Conservation (phyloP, 2,888 invertebrate species). For the Uloborus plumipes region DNA sequence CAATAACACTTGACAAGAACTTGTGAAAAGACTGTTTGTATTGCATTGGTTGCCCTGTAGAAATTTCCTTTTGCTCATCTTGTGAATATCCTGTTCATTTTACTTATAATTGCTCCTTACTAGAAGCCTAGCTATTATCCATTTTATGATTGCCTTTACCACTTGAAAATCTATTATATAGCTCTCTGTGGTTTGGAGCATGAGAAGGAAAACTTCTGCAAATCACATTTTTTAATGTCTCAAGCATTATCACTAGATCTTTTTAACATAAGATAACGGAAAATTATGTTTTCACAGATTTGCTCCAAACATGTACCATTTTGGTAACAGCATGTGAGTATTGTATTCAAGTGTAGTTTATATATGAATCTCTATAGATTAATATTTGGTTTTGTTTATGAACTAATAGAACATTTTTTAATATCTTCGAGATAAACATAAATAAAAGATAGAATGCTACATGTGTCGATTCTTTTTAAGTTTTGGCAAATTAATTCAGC, state of each 20-base stretch:
- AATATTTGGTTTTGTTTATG: slow-evolving; percentile 50
- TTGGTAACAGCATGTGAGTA: slow-evolving; percentile 31
- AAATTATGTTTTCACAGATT: background rate
- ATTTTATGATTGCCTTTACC: slow-evolving; percentile 43
- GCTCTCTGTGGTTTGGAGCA: slow-evolving; percentile 52
- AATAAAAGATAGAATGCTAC: slow-evolving; percentile 49
- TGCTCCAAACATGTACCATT: slow-evolving; percentile 46
- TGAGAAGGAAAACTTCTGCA: too few relatives aligned
- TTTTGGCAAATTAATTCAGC: slow-evolving; percentile 32
- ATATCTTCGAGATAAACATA: slow-evolving; percentile 16
- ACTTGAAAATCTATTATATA: slow-evolving; percentile 16
- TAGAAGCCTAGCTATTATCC: slow-evolving; percentile 58
- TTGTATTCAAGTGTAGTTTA: slow-evolving; percentile 52
- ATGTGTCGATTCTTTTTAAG: slow-evolving; percentile 40
- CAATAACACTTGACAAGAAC: slow-evolving; percentile 54
- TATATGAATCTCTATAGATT: slow-evolving; percentile 56
- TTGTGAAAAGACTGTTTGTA: slow-evolving; percentile 62
- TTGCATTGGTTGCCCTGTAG: slow-evolving; percentile 65
- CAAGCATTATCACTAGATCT: background rate
- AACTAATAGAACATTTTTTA: slow-evolving; percentile 33
- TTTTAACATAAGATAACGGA: background rate
- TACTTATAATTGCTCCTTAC: slow-evolving; percentile 36
- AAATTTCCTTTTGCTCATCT: slow-evolving; percentile 64
- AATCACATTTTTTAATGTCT: slow-evolving; percentile 9
- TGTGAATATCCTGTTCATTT: slow-evolving; percentile 62